Conservation (phyloP, 53 echinoderm and acorn worm genomes). For the Paracentrotus lividus region DNA sequence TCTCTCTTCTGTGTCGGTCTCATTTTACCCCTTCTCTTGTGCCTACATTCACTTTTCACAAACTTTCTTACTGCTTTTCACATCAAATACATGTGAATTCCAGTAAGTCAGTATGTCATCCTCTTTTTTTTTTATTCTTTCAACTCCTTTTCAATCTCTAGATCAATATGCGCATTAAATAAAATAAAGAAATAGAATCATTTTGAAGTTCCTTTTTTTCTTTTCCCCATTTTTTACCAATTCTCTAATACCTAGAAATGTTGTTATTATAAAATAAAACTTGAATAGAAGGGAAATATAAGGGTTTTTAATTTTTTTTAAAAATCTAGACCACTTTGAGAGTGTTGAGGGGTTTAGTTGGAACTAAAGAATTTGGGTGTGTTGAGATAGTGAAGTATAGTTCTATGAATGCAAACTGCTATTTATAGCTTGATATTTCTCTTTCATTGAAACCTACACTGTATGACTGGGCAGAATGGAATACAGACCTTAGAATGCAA, state of each 20-base stretch:
- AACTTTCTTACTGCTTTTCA: not conserved
- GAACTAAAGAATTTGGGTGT: slow-evolving; percentile 5
- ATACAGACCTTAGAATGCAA: not conserved
- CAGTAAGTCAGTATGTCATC: not conserved
- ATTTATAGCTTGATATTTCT: not conserved
- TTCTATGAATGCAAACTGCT: no score
- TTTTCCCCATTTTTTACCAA: not conserved
- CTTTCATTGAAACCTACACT: not conserved
- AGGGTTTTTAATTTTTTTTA: not conserved
- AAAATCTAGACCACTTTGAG: no score
- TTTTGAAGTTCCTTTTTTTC: not conserved
- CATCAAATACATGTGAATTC: no score
- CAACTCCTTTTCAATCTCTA: not conserved
- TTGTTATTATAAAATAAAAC: not conserved
- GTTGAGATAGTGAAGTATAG: no score
- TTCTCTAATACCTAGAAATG: not conserved
- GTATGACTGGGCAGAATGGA: not conserved
- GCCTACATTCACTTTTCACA: not conserved
- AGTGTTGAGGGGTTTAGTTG: not conserved
- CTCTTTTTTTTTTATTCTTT: not conserved
- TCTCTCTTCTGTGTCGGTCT: not conserved
- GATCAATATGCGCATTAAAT: not conserved
- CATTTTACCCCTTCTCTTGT: not conserved
- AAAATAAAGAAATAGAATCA: no score
- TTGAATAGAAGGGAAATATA: not conserved